Base-by-base conservation (phyloP, 1,140 invertebrate species). In the Idris sp. region DNA sequence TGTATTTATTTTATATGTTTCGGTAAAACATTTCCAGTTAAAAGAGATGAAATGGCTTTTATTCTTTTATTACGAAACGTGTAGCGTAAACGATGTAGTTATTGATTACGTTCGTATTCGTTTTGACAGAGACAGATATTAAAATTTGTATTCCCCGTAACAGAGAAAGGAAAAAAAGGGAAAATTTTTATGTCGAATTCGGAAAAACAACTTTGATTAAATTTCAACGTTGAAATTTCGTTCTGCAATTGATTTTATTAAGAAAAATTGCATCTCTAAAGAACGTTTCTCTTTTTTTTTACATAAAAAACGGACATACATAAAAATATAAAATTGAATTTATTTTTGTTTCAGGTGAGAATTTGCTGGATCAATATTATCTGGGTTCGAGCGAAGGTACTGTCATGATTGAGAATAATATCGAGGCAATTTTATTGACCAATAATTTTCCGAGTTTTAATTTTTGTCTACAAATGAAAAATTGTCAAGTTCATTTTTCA, bases 61-160 rank as follows among this genome's bases (percentile, higher is more conserved):
- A 13, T 58, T 31, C 3, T 31, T 3, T 49, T 40, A 18, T 46
- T 11, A 0, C 2, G 11, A 46, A 44, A 54, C 4, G 35, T 43
- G 13, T 41, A 38, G 4, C n/a, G 40, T 46, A 54, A 65, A 65
- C 49, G 38, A 26, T 38, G 49, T 44, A 46, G 49, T 46, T 65
- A 65, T 65, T 38, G 48, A 65, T 54, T 54, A 46, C 40, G 38
- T 30, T 11, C 11, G 31, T 11, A 46, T 43, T 38, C 26, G 11
- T 53, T 54, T 46, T 46, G 25, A 53, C 36, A 11, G 40, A 31
- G 59, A 36, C 59, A 19, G 19, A 46, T 65, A 54, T 65, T 53
- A 46, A 65, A 43, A 53, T 28, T 65, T 64, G 33, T 53, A 35
- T 53, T 43, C 13, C 8, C 28, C 14, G 28, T 51, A 18, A 51